Conservation (phyloP, 2,888 invertebrate genomes). For the Ophion slaviceki region DNA sequence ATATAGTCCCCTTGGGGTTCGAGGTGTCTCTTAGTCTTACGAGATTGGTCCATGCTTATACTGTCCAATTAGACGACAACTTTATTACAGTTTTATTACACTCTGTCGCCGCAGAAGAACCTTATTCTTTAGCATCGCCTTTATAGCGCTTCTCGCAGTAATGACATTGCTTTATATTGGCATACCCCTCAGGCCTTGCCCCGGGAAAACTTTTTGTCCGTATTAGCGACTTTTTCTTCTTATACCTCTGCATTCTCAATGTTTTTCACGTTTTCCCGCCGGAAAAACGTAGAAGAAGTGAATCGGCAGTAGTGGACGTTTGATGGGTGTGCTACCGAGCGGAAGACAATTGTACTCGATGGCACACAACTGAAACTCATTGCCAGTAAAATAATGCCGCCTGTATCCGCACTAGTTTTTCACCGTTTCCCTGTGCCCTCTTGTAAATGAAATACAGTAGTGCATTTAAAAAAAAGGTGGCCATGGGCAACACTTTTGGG, state of each 20-base stretch:
- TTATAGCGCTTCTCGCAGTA: slow-evolving; percentile 42
- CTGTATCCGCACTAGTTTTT: not conserved
- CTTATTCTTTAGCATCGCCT: not conserved
- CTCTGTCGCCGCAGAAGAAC: not conserved
- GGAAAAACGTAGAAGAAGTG: not conserved
- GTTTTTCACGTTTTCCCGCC: not conserved
- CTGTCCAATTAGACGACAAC: slow-evolving; percentile 45
- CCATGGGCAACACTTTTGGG: no score
- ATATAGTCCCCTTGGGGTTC: slow-evolving; percentile 5
- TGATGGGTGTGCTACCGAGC: not conserved
- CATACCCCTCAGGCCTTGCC: not conserved
- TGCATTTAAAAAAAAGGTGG: no score
- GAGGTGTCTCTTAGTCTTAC: slow-evolving; percentile 24
- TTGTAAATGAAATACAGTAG: no score
- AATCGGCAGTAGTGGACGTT: not conserved
- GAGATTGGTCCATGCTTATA: slow-evolving; percentile 43
- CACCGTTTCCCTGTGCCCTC: not conserved
- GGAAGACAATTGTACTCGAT: not conserved
- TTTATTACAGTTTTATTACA: slow-evolving; percentile 51
- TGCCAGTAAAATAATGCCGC: not conserved
- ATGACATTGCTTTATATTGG: slow-evolving; percentile 33
- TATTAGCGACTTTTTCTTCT: not conserved
- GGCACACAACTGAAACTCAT: not conserved
- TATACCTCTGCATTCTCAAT: not conserved
- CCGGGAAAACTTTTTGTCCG: not conserved